phyloP scores from a whole-genome alignment of 2,113 vertebrate genomes.

The human region GRCh38 chr15:80907501-80908000 shows the following conservation, averaged over 20 bases:
- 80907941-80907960: neutral
- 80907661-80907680: neutral
- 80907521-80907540: too few species aligned
- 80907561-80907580: too few species aligned
- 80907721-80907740: neutral
- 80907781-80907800: fast-evolving
- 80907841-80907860: neutral
- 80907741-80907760: neutral
- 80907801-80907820: fast-evolving
- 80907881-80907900: neutral
- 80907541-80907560: too few species aligned
- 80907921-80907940: neutral
- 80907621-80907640: neutral
- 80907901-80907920: neutral
- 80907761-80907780: neutral
- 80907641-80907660: neutral
- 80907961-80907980: neutral
- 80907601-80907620: too few species aligned
- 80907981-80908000: neutral
- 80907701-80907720: neutral
- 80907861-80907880: neutral
- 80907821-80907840: neutral
- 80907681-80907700: neutral
- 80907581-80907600: neutral
- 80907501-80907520: too few species aligned